A percentile compares a stretch with the other conserved stretches of the same genome.
Conservation (phyloP, 2,113 vertebrate species). For the Ammodytes dubius region DNA sequence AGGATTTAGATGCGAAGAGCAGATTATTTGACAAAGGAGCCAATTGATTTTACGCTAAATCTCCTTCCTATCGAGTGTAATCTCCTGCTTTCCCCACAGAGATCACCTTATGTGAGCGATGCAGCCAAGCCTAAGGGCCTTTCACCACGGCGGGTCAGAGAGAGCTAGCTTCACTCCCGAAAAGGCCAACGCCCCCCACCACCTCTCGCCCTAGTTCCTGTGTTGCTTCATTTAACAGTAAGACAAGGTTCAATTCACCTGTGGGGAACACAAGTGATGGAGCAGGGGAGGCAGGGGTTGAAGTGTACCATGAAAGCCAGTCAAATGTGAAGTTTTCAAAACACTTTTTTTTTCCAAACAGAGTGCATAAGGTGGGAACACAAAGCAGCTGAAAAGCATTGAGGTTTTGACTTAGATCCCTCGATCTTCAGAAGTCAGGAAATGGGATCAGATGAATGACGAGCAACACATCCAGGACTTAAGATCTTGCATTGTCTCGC, state of each 20-base stretch:
- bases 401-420: slow-evolving; percentile 70
- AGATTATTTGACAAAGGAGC: slow-evolving; percentile 68
- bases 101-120: slow-evolving; percentile 54
- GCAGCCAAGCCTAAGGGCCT: slow-evolving; percentile 40
- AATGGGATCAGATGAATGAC: slow-evolving; percentile 74
- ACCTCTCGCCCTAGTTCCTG: slow-evolving; percentile 5
- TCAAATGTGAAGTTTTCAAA: slow-evolving; percentile 80
- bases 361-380: slow-evolving; percentile 40
- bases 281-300: slow-evolving; percentile 20
- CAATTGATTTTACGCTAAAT: slow-evolving; percentile 52
- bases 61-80: slow-evolving; percentile 67
- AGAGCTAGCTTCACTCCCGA: slow-evolving; percentile 68
- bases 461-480: slow-evolving; percentile 64
- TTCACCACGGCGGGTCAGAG: slow-evolving; percentile 57
- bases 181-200: slow-evolving; percentile 49
- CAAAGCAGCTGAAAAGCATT: slow-evolving; percentile 66
- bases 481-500: slow-evolving; percentile 74
- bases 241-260: slow-evolving; percentile 61
- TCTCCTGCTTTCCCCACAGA: slow-evolving; percentile 57
- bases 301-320: slow-evolving; percentile 39
- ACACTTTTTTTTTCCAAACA: slow-evolving; percentile 60
- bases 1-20: slow-evolving; percentile 43
- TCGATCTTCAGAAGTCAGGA: slow-evolving; percentile 72
- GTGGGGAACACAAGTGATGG: slow-evolving; percentile 40
- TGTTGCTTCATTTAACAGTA: slow-evolving; percentile 44